A percentile compares a stretch with the other conserved stretches of the same genome.
phyloP scores from a whole-genome alignment of 35 echinoderm and acorn worm genomes.

The Hemicentrotus pulcherrimus region DNA sequence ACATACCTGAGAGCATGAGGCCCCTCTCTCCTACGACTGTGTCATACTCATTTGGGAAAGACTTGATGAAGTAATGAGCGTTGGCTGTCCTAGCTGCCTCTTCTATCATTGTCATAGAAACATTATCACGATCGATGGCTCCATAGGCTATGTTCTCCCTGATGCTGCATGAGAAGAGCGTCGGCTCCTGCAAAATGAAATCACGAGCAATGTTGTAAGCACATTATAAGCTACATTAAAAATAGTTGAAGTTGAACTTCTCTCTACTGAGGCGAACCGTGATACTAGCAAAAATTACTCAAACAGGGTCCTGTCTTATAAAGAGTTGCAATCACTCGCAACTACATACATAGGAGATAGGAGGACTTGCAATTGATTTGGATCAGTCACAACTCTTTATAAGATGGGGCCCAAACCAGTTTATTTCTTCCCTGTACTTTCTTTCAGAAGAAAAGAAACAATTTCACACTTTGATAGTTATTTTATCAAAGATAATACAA shows the following conservation, averaged over 20 bases:
- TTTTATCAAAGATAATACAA: no score
- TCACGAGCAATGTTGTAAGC: not conserved
- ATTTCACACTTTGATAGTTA: no score
- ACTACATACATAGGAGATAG: no score
- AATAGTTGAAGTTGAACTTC: not conserved
- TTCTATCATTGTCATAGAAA: constrained; percentile 58
- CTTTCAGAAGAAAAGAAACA: no score
- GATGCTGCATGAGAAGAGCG: constrained; percentile 81
- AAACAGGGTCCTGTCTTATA: no score
- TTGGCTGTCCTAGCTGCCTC: constrained; percentile 84
- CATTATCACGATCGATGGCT: constrained; percentile 69
- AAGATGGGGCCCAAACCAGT: no score
- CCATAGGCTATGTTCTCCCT: constrained; percentile 93
- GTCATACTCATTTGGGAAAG: constrained; percentile 80
- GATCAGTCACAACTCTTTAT: no score
- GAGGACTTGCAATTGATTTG: no score
- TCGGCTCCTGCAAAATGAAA: constrained; percentile 73
- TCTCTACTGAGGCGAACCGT: not conserved
- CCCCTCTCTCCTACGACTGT: constrained; percentile 89
- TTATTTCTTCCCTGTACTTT: no score
- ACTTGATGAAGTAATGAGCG: constrained; percentile 75
- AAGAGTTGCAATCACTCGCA: no score
- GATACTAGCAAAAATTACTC: not conserved
- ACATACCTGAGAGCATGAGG: constrained; percentile 85
- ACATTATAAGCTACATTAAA: not conserved